Percentiles rank a stretch among this genome's conserved stretches.
Evolutionary conservation across 2,113 vertebrate species (phyloP).

Genomic region (Megaceryle maxima): DNA sequence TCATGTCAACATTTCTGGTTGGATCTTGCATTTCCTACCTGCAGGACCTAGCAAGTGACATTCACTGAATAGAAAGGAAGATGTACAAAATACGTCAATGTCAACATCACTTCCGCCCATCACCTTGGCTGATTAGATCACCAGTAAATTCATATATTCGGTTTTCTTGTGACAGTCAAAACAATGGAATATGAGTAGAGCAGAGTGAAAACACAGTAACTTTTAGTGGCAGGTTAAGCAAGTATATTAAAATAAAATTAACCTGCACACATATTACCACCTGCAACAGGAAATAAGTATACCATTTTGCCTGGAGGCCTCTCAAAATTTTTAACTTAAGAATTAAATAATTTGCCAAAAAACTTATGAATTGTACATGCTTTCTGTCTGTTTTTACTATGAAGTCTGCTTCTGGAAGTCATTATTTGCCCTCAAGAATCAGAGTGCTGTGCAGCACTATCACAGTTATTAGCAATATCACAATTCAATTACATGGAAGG

Average conservation of each 20-base stretch:
- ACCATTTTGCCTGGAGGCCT: neutral
- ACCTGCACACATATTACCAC: neutral
- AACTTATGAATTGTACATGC: neutral
- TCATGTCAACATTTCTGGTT: neutral
- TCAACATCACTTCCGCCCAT: neutral
- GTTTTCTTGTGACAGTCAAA: neutral
- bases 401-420: neutral
- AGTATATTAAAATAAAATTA: neutral
- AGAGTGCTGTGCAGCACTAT: neutral
- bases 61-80: neutral
- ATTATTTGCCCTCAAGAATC: neutral
- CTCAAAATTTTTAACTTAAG: neutral
- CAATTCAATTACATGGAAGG: fast-evolving
- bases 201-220: neutral
- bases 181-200: neutral
- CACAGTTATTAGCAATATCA: neutral
- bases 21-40: neutral
- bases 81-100: neutral
- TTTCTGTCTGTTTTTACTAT: neutral
- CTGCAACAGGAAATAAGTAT: neutral
- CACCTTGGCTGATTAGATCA: neutral
- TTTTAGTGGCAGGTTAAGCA: neutral
- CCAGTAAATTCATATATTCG: neutral
- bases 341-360: neutral
- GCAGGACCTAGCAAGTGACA: neutral